phyloP scores from a whole-genome alignment of 2,888 invertebrate genomes.

The Apamea sordens region DNA sequence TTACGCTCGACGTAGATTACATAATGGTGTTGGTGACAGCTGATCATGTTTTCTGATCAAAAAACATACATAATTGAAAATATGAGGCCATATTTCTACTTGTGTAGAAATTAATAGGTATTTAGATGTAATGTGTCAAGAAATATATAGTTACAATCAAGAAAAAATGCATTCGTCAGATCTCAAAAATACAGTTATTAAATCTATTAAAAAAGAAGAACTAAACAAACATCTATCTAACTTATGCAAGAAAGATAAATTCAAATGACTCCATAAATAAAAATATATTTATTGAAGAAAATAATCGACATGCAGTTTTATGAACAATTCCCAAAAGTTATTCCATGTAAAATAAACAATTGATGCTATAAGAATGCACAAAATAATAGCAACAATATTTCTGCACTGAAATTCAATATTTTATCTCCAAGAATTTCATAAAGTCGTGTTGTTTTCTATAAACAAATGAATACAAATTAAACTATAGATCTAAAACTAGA shows the following conservation, averaged over 20 bases:
- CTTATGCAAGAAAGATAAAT: not conserved
- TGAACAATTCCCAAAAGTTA: not conserved
- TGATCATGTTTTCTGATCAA: not conserved
- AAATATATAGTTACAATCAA: not conserved
- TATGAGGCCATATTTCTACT: too few relatives aligned
- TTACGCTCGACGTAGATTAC: slow-evolving; percentile 18
- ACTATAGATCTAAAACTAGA: not conserved
- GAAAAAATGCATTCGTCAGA: not conserved
- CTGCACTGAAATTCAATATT: not conserved
- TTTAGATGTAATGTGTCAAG: not conserved
- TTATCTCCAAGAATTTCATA: not conserved
- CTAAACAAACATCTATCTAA: not conserved
- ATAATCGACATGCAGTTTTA: not conserved
- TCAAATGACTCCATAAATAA: not conserved
- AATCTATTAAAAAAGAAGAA: slow-evolving; percentile 10
- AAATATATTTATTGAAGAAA: slow-evolving; percentile 10
- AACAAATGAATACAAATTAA: slow-evolving; percentile 11
- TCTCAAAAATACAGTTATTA: slow-evolving; percentile 21
- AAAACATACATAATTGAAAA: not conserved
- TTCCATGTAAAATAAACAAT: slow-evolving; percentile 7
- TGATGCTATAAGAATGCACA: not conserved
- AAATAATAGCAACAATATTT: not conserved
- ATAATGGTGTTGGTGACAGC: not conserved
- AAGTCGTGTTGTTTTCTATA: not conserved
- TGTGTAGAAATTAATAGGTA: not conserved